These are phyloP conservation scores for Cavia porcellus DNA, from an alignment of 2,113 vertebrate genomes.

Conservation along the genomic window DNA sequence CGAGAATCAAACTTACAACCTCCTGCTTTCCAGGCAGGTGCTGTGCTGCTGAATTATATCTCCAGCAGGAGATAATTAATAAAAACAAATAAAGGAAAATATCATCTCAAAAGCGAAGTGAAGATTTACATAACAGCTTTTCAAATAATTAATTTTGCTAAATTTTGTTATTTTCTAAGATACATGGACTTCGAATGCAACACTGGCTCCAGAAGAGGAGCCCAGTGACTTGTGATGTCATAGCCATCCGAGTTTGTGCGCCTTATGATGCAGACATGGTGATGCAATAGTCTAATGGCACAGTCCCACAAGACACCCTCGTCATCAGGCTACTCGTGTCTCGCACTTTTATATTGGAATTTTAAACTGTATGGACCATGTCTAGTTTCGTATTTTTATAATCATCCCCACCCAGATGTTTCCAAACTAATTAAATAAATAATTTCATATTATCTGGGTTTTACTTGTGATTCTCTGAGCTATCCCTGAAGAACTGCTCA, in stretches of 20 bases:
- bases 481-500: not conserved
- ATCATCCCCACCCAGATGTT: not conserved
- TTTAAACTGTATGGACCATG: not conserved
- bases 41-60: no score
- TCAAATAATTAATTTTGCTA: slow-evolving; percentile 36
- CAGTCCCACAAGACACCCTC: not conserved
- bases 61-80: not conserved
- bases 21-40: no score
- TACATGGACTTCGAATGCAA: not conserved
- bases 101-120: not conserved
- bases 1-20: no score
- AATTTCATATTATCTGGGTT: not conserved
- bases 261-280: no score
- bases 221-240: not conserved
- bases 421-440: not conserved
- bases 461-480: not conserved
- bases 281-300: rapidly evolving
- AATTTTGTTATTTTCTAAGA: slow-evolving; percentile 53
- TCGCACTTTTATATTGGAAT: slow-evolving; percentile 38
- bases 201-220: no score
- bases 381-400: slow-evolving; percentile 2
- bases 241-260: rapidly evolving
- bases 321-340: not conserved
- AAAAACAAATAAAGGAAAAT: slow-evolving; percentile 66
- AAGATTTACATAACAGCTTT: slow-evolving; percentile 82